Evolutionary conservation across 30 jellyfish, hydroid and myxozoan genomes (phyloP), one percentile per base, ranked within the genome.

Genomic region (Pseudorhiza aurosa): DNA sequence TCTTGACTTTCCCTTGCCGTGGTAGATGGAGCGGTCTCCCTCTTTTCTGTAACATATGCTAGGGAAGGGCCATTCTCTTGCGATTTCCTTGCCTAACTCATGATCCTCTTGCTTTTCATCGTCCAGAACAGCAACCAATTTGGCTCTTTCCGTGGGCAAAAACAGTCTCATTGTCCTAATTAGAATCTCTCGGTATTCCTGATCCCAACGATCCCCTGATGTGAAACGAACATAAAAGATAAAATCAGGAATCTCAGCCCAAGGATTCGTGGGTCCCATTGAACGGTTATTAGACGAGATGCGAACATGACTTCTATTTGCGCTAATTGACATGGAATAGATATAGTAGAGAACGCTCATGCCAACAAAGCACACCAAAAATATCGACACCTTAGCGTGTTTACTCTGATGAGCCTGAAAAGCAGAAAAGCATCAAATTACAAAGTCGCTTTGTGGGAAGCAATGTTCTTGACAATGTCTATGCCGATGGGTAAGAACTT

Each of bases 1-100:
- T 25, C 96, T 40, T 30, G 77, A 39, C 14, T 68, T 65, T 22
- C 89, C 96, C 55, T 14, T 17, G 37, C 51, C 39, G 29, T 76
- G 87, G 37, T 64, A 60, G 17, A 75, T 57, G 0, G 75, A 72
- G 12, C 14, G 51, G 30, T 68, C 83, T 24, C 64, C 68, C 4
- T 83, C 68, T 11, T 76, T 86, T 15, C 85, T 65, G 73, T 63
- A 87, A 40, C 89, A 77, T 2, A 87, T 39, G 15, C 68, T 65
- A 0, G 96, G 93, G 28, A 33, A 56, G 0, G 96, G 93, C 93
- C 93, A 87, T 57, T 56, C 74, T 5, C 36, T 46, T 33, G 58
- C n/a, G 0, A 87, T 44, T 35, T 25, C 15, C 1, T 50, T 36
- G 0, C 94, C 96, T 30, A 75, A 59, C 11, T 72, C 64, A 44